Evolutionary conservation across 2,797 vertebrate species (phyloP).

Genomic region (Dendrocincla fuliginosa): DNA sequence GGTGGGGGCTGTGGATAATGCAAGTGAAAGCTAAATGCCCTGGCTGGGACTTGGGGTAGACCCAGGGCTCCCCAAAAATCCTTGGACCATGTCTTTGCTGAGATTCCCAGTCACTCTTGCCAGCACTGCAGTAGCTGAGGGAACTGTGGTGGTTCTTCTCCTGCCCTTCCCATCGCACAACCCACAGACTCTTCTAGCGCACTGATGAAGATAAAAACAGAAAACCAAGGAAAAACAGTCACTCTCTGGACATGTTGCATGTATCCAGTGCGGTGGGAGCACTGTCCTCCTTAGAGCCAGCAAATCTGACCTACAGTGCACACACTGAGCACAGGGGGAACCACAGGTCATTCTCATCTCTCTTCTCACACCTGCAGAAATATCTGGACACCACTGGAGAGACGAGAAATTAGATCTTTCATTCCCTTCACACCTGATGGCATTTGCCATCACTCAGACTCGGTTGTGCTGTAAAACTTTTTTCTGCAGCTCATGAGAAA

Average conservation of each 20-base stretch:
- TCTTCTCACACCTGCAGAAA: neutral
- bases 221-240: neutral
- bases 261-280: neutral
- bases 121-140: fast-evolving
- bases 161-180: neutral
- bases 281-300: neutral
- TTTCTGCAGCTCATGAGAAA: neutral
- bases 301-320: neutral
- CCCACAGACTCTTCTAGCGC: fast-evolving
- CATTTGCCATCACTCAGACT: neutral
- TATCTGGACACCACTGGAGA: neutral
- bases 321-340: neutral
- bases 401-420: neutral
- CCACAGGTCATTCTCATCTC: neutral
- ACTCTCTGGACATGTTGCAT: fast-evolving
- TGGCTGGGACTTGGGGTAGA: fast-evolving
- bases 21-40: neutral
- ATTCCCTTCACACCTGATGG: neutral
- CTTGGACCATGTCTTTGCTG: neutral
- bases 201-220: neutral
- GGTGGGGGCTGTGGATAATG: neutral
- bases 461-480: neutral
- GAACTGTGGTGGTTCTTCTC: neutral
- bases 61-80: neutral
- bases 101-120: neutral